Percentiles rank a stretch among this genome's conserved stretches.
Conservation (phyloP, 2,888 invertebrate genomes). For the Amblyjoppa fuscipennis region DNA sequence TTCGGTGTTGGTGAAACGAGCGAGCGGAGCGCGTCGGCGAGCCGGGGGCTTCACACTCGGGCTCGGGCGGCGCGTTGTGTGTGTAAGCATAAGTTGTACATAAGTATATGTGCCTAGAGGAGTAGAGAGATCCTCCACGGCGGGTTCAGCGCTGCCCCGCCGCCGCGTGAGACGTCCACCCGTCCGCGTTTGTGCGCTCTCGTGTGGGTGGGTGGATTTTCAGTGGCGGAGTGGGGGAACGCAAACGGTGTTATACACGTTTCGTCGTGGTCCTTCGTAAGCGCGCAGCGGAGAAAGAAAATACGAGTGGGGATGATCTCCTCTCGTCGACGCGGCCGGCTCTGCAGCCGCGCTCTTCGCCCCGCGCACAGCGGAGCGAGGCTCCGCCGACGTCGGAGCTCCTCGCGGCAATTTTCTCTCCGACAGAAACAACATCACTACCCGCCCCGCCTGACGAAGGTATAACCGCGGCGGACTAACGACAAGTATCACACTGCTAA, state of each 20-base stretch:
- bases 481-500: constrained; percentile 7
- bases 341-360: constrained; percentile 30
- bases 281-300: constrained; percentile 16
- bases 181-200: constrained; percentile 28
- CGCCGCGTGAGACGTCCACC: constrained; percentile 56
- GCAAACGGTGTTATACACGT: constrained; percentile 4
- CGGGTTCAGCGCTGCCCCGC: constrained; percentile 61
- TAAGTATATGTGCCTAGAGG: background rate
- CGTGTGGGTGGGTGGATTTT: constrained; percentile 65
- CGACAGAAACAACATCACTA: background rate
- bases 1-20: constrained; percentile 33
- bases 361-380: constrained; percentile 6
- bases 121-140: constrained; percentile 32
- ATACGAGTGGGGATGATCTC: constrained; percentile 15
- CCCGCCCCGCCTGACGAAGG: background rate
- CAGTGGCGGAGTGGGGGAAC: constrained; percentile 11
- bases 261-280: constrained; percentile 42
- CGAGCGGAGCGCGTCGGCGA: constrained; percentile 5
- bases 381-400: background rate
- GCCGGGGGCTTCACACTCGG: constrained; percentile 20
- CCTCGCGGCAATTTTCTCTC: constrained; percentile 8
- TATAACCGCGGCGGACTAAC: constrained; percentile 1
- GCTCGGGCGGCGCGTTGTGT: background rate
- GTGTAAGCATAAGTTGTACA: constrained; percentile 14
- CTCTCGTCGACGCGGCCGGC: constrained; percentile 30